Base-by-base conservation (phyloP, 2,113 vertebrate genomes). In the Cyprinus carpio region DNA sequence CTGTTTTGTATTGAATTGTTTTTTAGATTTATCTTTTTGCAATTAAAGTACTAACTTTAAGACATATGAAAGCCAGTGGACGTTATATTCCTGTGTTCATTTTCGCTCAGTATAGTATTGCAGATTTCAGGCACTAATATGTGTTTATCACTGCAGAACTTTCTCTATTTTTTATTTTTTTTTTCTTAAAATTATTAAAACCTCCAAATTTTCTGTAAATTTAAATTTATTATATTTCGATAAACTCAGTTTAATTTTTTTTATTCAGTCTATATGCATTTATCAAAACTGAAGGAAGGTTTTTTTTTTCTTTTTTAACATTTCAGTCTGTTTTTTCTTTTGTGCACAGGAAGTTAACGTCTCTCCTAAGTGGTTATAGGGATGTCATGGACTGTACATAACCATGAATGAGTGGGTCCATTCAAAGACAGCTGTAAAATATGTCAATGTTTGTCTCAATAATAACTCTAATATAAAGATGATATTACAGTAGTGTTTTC, bases 401-500 rank as follows among this genome's bases (percentile, higher is more conserved):
- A 78, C 86, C 87, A 85, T 84, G 83, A 84, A 90, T 56, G 82
- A 89, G 83, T 89, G 87, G 89, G 86, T 90, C 76, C 64, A 86
- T 84, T 85, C 62, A 85, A 76, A 86, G 81, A 87, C 74, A 87
- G 87, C 85, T 90, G 84, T 89, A 91, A 84, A 90, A 86, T 83
- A 91, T 79, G 80, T 88, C 77, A 81, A 88, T 87, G 87, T 91
- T 89, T 90, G 83, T 91, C 76, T 91, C 87, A 60, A 83, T 87
- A 81, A 85, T 87, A 88, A 87, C 76, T 31, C 87, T 79, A 89
- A 74, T 88, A 87, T 87, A 75, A 86, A 11, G 74, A 84, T 86
- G 81, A 85, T 87, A 87, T 82, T 78, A 86, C 82, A 75, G 37
- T 91, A 64, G 89, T 84, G 88, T 92, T 86, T 88, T 88, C 86